Base-by-base conservation (phyloP, 1,140 invertebrate species). In the Kradibia gibbosae region DNA sequence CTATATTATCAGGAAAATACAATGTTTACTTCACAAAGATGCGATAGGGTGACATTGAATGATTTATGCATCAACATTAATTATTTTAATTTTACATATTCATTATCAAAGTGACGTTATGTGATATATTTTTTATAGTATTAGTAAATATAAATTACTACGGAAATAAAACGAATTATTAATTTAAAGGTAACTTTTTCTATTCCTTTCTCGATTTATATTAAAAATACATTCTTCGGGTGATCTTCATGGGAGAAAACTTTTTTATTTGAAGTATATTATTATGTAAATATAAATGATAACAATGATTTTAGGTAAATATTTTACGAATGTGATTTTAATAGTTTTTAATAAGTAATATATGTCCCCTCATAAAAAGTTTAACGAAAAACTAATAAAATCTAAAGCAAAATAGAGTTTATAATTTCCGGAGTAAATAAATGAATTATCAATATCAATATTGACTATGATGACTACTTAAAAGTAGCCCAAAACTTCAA, bases 11-110 rank as follows among this genome's bases (percentile, higher is more conserved):
- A 57, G 57, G 48, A 71, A 78, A 71, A 34, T 28, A 31, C 7
- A n/a, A 28, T 78, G 45, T 80, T 80, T 55, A 42, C 55, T 25
- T 8, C 25, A 73, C 36, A 20, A 60, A 72, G 25, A 80, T 62
- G 60, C 34, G 36, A 79, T 57, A 67, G 48, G 1, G 0, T 45
- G 3, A 8, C 76, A n/a, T 8, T 67, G 65, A 55, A 71, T 31
- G 50, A 71, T 31, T 45, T 10, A 48, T 55, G 31, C 65, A 57
- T 31, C n/a, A 22, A 22, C 45, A 22, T 70, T 53, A 62, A 76
- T 60, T 36, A 36, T 28, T 42, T 60, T 22, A 17, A 50, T 74
- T 57, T 72, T 50, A 25, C n/a, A 31, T n/a, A 3, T 39, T n/a
- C 1, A 42, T 5, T 2, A 13, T 22, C 5, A 50, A 2, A 62